Conservation (phyloP, 2,797 vertebrate species). For the Enteromius mattozi region DNA sequence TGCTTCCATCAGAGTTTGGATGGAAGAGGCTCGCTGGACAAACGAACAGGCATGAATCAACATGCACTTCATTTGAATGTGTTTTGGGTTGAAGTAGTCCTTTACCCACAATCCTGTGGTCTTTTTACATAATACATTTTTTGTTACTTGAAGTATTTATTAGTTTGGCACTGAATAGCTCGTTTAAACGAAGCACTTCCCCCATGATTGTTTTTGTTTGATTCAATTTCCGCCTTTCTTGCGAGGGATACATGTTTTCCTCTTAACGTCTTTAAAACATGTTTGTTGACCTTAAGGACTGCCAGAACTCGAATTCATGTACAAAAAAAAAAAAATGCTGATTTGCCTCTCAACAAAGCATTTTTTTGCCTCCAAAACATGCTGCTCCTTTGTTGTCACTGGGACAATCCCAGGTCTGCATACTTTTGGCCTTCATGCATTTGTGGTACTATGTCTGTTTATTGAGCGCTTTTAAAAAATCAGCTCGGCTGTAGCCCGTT, state of each 20-base stretch:
- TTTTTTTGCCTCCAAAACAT: conserved; percentile 56
- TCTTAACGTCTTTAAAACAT: conserved; percentile 40
- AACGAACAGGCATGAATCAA: conserved; percentile 38
- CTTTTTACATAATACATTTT: conserved; percentile 49
- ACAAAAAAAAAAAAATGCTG: conserved; percentile 65
- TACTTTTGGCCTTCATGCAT: conserved; percentile 75
- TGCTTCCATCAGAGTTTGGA: conserved; percentile 60
- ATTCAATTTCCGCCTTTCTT: neutral
- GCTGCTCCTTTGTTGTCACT: conserved; percentile 74
- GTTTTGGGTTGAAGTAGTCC: conserved; percentile 63
- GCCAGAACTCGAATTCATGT: conserved; percentile 36
- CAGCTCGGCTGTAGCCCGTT: conserved; percentile 71
- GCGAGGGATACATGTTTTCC: conserved; percentile 17
- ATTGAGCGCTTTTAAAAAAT: conserved; percentile 73
- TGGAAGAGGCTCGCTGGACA: conserved; percentile 60
- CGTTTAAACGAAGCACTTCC: conserved; percentile 62
- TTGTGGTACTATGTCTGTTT: conserved; percentile 77
- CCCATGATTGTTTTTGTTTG: conserved; percentile 27
- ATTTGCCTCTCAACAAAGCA: conserved; percentile 70
- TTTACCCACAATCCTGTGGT: conserved; percentile 48
- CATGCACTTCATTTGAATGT: conserved; percentile 58
- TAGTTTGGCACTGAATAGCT: conserved; percentile 77
- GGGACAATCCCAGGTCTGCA: conserved; percentile 62
- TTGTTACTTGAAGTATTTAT: conserved; percentile 85
- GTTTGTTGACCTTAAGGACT: conserved; percentile 43